A percentile compares a stretch with the other conserved stretches of the same genome.
phyloP scores from a whole-genome alignment of 2,113 vertebrate species.

The Trachemys scripta region DNA sequence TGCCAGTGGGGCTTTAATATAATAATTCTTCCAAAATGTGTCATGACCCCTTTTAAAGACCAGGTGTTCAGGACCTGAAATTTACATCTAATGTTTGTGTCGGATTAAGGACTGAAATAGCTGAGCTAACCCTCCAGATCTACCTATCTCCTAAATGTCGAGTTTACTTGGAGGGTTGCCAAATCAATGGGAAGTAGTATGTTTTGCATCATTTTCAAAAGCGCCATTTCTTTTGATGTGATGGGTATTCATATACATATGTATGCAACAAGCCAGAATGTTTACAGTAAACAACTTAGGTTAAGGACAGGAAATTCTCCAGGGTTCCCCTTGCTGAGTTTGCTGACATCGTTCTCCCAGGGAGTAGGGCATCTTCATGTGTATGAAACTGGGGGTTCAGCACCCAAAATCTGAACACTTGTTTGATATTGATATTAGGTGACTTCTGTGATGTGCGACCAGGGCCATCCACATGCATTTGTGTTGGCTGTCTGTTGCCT shows the following conservation, averaged over 20 bases:
- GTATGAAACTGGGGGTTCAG: neutral
- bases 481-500: neutral
- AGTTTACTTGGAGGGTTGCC: slow-evolving; percentile 59
- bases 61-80: slow-evolving; percentile 50
- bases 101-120: slow-evolving; percentile 60
- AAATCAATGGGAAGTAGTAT: slow-evolving; percentile 37
- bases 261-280: slow-evolving; percentile 46
- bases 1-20: slow-evolving; percentile 24
- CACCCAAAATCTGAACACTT: neutral
- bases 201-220: slow-evolving; percentile 63
- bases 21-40: slow-evolving; percentile 51
- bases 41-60: neutral
- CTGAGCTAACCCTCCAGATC: slow-evolving; percentile 43
- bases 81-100: slow-evolving; percentile 13
- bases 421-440: neutral
- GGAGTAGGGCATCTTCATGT: slow-evolving; percentile 32
- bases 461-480: neutral
- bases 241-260: slow-evolving; percentile 48
- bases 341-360: neutral
- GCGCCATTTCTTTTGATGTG: slow-evolving; percentile 52
- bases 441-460: neutral
- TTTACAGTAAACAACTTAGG: slow-evolving; percentile 54
- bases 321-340: neutral
- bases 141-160: neutral
- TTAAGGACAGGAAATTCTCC: slow-evolving; percentile 45